A percentile compares a stretch with the other conserved stretches of the same genome.
These are phyloP conservation scores for Brachypteracias leptosomus DNA, from an alignment of 2,113 vertebrate genomes.

Conservation along the genomic window DNA sequence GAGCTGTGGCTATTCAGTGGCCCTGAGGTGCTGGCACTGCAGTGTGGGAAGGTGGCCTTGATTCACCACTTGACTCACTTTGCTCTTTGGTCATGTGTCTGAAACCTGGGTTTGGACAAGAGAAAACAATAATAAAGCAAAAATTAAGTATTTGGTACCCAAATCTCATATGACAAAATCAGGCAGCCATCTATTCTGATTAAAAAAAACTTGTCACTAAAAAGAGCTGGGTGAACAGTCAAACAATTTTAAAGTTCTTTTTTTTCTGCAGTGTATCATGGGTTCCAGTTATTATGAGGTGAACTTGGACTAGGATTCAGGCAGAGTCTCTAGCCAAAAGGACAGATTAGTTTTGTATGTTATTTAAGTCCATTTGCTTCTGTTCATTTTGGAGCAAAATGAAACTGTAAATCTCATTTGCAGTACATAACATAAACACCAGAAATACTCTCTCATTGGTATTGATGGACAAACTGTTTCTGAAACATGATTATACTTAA, in stretches of 20 bases:
- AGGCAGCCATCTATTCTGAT: background rate
- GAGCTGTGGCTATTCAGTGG: background rate
- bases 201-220: background rate
- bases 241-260: background rate
- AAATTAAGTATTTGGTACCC: background rate
- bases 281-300: background rate
- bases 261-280: background rate
- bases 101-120: background rate
- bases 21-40: background rate
- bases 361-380: constrained; percentile 41
- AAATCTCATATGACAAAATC: background rate
- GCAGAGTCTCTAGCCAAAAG: constrained; percentile 21
- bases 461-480: background rate
- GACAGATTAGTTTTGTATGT: constrained; percentile 39
- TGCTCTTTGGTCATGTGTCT: background rate
- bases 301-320: background rate
- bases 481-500: background rate
- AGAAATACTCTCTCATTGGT: background rate
- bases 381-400: constrained; percentile 19
- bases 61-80: background rate
- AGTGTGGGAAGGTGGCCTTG: background rate
- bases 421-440: background rate
- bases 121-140: background rate
- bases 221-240: background rate
- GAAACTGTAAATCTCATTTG: constrained; percentile 26